A percentile compares a stretch with the other conserved stretches of the same genome.
These are phyloP conservation scores for Pollenia labialis DNA, from an alignment of 2,888 invertebrate genomes.

Conservation along the genomic window DNA sequence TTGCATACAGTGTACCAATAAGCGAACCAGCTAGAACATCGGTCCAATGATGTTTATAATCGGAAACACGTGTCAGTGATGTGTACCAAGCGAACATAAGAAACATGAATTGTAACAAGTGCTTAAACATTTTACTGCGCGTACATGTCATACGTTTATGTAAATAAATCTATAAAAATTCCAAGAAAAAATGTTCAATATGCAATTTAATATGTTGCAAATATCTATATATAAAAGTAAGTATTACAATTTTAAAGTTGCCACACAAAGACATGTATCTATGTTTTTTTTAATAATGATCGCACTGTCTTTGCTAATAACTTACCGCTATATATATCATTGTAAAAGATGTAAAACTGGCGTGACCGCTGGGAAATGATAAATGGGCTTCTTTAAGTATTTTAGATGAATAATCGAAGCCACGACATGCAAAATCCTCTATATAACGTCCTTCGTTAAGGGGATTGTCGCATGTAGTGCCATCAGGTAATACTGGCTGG, in stretches of 20 bases:
- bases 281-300: neutral
- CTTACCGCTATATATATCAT: constrained; percentile 94
- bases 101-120: constrained; percentile 92
- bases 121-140: constrained; percentile 91
- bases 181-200: constrained; percentile 26
- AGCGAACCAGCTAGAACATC: constrained; percentile 94
- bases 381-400: constrained; percentile 90
- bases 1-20: constrained; percentile 88
- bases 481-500: constrained; percentile 87
- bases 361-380: constrained; percentile 96
- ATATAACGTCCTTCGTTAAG: constrained; percentile 88
- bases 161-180: constrained; percentile 90
- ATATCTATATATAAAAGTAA: neutral
- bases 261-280: constrained; percentile 21
- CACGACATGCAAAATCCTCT: constrained; percentile 89
- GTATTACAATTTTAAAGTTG: neutral
- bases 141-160: constrained; percentile 93
- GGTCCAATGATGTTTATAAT: constrained; percentile 99
- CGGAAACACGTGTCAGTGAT: constrained; percentile 94
- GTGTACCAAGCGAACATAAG: constrained; percentile 93
- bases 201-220: constrained; percentile 37
- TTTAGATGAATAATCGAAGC: constrained; percentile 84
- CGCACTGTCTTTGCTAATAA: constrained; percentile 76
- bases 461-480: constrained; percentile 85
- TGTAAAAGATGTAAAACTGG: constrained; percentile 93